A percentile compares a stretch with the other conserved stretches of the same genome.
These are phyloP conservation scores for Endotricha flammealis DNA, from an alignment of 2,888 invertebrate species.

Conservation along the genomic window DNA sequence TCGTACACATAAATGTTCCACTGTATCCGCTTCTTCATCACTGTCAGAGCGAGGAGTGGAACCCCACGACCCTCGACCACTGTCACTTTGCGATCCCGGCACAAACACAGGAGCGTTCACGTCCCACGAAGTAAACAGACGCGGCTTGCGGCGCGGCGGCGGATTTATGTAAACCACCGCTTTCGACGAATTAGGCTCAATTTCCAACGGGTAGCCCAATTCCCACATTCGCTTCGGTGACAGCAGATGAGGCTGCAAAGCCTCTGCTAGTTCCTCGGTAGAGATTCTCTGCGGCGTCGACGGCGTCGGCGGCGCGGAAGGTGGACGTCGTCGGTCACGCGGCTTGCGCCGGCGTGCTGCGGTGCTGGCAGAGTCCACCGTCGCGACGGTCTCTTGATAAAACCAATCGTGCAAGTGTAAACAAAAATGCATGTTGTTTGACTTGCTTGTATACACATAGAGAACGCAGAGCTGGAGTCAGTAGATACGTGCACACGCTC, in stretches of 20 bases:
- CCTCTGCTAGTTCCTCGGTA: constrained; percentile 75
- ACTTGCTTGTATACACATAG: constrained; percentile 71
- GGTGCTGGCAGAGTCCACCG: constrained; percentile 61
- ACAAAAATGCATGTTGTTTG: constrained; percentile 69
- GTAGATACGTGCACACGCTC: constrained; percentile 71
- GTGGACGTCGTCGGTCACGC: constrained; percentile 60
- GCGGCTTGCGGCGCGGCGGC: constrained; percentile 62
- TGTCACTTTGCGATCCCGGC: constrained; percentile 75
- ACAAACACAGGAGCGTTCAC: constrained; percentile 84
- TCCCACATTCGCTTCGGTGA: constrained; percentile 79
- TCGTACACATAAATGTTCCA: constrained; percentile 82
- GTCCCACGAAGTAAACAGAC: constrained; percentile 70
- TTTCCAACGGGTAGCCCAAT: constrained; percentile 85
- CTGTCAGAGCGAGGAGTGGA: constrained; percentile 77
- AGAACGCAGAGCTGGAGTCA: constrained; percentile 59
- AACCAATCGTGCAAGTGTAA: constrained; percentile 69
- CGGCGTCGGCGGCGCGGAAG: constrained; percentile 68
- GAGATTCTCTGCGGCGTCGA: constrained; percentile 73
- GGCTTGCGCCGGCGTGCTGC: constrained; percentile 62
- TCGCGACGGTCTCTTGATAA: constrained; percentile 69
- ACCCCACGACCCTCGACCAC: constrained; percentile 74
- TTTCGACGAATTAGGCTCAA: constrained; percentile 77
- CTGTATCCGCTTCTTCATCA: constrained; percentile 76
- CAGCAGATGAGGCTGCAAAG: constrained; percentile 80
- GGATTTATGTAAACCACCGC: constrained; percentile 81